Conservation (phyloP, 1,140 invertebrate genomes). For the Mylabris phalerata region DNA sequence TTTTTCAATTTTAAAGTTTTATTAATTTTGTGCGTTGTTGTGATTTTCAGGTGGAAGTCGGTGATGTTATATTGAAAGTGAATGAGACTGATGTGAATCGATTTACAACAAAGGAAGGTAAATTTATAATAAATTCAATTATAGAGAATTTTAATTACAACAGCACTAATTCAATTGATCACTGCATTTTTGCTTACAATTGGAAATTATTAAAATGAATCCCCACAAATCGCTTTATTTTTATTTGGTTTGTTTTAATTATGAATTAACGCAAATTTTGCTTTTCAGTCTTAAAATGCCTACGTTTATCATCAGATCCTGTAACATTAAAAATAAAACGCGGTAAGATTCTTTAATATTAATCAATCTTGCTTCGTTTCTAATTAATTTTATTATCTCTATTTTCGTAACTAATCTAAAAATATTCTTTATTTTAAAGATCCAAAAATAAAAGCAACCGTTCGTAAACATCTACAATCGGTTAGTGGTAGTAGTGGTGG, state of each 20-base stretch:
- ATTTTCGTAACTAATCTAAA: not conserved
- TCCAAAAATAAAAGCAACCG: conserved; percentile 75
- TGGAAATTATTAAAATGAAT: not conserved
- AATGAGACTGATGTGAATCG: conserved; percentile 87
- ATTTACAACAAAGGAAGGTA: conserved; percentile 86
- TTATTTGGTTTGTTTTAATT: not conserved
- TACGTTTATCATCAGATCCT: conserved; percentile 78
- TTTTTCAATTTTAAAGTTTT: no score
- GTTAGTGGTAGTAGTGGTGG: conserved; percentile 39
- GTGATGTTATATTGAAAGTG: conserved; percentile 87
- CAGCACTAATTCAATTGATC: not conserved
- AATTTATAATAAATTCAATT: conserved; percentile 19
- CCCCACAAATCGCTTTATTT: not conserved
- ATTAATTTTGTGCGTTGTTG: not conserved
- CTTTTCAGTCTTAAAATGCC: conserved; percentile 83
- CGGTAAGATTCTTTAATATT: conserved; percentile 53
- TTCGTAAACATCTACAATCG: conserved; percentile 65
- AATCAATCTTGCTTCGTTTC: not conserved
- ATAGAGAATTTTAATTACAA: not conserved
- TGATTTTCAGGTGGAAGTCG: conserved; percentile 76
- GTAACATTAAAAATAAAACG: conserved; percentile 81
- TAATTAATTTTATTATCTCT: not conserved
- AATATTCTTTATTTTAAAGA: conserved; percentile 49
- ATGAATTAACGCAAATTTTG: conserved; percentile 36
- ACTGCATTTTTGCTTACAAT: not conserved